Evolutionary conservation across 2,888 invertebrate species (phyloP).

Genomic region (Psococerastis gibbosa): DNA sequence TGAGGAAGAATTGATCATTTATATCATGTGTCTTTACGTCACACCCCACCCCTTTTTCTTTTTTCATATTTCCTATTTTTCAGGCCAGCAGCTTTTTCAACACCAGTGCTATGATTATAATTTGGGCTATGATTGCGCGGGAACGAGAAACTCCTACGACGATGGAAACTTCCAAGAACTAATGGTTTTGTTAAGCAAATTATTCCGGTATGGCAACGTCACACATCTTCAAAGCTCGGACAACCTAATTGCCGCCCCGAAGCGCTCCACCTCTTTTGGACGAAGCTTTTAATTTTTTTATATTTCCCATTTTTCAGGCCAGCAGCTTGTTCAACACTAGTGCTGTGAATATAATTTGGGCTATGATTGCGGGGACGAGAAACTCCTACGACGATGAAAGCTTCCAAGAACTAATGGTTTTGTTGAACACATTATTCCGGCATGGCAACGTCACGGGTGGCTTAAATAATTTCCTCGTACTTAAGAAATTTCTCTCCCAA

Average conservation of each 20-base stretch:
- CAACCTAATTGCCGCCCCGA: too few relatives aligned
- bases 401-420: background rate
- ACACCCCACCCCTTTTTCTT: too few relatives aligned
- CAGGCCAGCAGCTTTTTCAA: conserved; percentile 4
- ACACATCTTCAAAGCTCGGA: too few relatives aligned
- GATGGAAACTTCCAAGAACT: background rate
- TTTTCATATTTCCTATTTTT: too few relatives aligned
- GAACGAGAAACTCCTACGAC: background rate
- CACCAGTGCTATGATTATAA: background rate
- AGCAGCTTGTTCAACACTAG: conserved; percentile 1
- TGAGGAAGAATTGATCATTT: too few relatives aligned
- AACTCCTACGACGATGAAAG: background rate
- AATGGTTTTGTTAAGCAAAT: background rate
- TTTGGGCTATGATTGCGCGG: background rate
- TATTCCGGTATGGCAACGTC: background rate
- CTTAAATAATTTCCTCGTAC: background rate
- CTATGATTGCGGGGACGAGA: background rate
- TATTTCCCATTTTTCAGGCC: conserved; percentile 4
- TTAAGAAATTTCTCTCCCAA: background rate
- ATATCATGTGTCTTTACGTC: too few relatives aligned
- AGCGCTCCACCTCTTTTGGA: too few relatives aligned
- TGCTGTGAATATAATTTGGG: background rate
- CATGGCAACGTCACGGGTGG: conserved; percentile 1
- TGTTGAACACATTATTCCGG: background rate
- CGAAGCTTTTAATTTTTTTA: too few relatives aligned